phyloP scores from a whole-genome alignment of 2,797 vertebrate genomes.

The Xerus rutilus region DNA sequence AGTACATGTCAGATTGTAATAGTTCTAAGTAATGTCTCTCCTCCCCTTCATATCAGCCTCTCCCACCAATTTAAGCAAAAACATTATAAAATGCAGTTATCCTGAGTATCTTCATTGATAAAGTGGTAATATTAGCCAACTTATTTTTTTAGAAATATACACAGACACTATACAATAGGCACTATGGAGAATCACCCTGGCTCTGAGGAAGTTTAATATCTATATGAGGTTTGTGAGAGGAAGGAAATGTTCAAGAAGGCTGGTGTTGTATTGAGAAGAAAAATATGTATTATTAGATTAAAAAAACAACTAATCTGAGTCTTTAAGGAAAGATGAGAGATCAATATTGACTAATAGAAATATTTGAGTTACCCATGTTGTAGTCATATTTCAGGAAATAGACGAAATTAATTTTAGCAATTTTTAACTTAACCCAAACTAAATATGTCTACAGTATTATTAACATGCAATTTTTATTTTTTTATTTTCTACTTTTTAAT shows the following conservation, averaged over 20 bases:
- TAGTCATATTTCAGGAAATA: neutral
- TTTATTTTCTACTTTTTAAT: too few relatives aligned
- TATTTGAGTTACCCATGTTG: neutral
- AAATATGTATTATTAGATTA: neutral
- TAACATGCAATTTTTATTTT: neutral
- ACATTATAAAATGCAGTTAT: neutral
- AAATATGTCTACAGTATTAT: neutral
- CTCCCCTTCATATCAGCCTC: neutral
- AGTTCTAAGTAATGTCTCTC: neutral
- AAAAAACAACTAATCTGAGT: neutral
- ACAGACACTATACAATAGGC: neutral
- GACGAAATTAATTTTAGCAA: constrained; percentile 19
- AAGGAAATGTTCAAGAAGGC: neutral
- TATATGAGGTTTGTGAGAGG: neutral
- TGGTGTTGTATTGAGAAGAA: neutral
- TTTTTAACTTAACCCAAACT: constrained; percentile 1
- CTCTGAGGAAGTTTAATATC: neutral
- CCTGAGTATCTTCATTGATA: neutral
- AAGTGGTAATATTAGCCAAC: neutral
- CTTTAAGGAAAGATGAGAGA: neutral
- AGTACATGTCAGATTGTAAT: neutral
- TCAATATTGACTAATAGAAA: constrained; percentile 1
- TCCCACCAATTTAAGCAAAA: neutral
- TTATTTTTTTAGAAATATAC: neutral
- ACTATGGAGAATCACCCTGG: neutral